These are phyloP conservation scores for Elanus axillaris DNA, from an alignment of 2,113 vertebrate genomes.

Conservation along the genomic window DNA sequence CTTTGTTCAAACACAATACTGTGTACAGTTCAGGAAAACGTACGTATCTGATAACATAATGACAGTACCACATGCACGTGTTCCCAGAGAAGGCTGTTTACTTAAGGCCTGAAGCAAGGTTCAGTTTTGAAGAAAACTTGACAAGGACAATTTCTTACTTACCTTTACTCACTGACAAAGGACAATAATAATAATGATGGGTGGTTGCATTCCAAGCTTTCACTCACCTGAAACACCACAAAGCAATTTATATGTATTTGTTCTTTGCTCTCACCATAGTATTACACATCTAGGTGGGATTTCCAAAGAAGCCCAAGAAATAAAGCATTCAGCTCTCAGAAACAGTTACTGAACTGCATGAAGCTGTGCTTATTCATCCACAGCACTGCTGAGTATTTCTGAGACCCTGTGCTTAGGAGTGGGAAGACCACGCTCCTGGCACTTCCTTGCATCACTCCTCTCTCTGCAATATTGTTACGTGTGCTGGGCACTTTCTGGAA, in stretches of 20 bases:
- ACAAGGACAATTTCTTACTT: background rate
- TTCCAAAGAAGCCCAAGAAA: background rate
- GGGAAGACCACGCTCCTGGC: background rate
- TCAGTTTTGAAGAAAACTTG: background rate
- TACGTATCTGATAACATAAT: background rate
- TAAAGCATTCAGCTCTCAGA: background rate
- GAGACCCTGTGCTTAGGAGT: background rate
- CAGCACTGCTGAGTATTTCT: background rate
- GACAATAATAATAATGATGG: background rate
- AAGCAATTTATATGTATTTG: background rate
- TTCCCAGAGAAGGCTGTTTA: slow-evolving; percentile 37
- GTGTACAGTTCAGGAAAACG: background rate
- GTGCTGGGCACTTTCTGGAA: background rate
- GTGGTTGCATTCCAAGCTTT: slow-evolving; percentile 4
- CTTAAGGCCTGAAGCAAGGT: slow-evolving; percentile 8
- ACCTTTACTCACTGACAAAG: background rate
- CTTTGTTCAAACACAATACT: background rate
- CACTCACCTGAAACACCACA: background rate
- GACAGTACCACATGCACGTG: background rate
- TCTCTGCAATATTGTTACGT: background rate
- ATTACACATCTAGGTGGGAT: background rate
- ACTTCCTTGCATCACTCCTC: background rate
- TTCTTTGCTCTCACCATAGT: background rate
- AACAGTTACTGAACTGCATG: background rate
- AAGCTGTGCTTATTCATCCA: background rate